Base-by-base conservation (phyloP, 2,888 invertebrate genomes). In the Copidosoma aretas region DNA sequence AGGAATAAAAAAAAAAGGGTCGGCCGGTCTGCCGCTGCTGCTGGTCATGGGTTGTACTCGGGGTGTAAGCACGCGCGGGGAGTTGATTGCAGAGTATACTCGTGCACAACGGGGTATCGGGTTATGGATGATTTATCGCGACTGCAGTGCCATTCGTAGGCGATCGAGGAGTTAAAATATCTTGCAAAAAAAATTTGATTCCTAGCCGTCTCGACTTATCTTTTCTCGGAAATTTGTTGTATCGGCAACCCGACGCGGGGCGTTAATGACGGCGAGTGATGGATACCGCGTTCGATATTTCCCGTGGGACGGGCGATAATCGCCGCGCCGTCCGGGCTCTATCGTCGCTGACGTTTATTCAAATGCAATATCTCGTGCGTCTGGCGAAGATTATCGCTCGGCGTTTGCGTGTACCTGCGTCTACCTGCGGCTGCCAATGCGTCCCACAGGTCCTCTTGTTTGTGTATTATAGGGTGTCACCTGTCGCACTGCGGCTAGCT, bases 281-380 rank as follows among this genome's bases (percentile, higher is more conserved):
- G 32, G 32, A 32, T 5, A 32, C 8, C 3, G 3, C 8, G 32
- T 32, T 32, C 32, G 32, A 5, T 82, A 82, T 32, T 32, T 32
- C 32, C 32, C 32, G 32, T 32, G 4, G 32, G 4, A 32, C 32
- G 32, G 8, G 32, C 32, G 32, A 14, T 17, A 46, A 17, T 46
- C 41, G 41, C 41, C 41, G 12, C 43, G 17, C 43, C 43, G 43
- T 17, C 17, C 43, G 43, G 41, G 69, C 61, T 65, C 81, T 82
- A 82, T 82, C 81, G 81, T 75, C 78, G 76, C 74, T 79, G 81
- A 82, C 83, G 79, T 83, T 83, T 83, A 83, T 83, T 83, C 83
- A 83, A 83, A 83, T 83, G 83, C 83, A 83, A 83, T 83, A 83
- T 82, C 82, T 82, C 77, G 82, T 32, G 32, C 32, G 32, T 78